Evolutionary conservation across 2,888 invertebrate genomes (phyloP), one percentile per base, ranked within the genome.

Genomic region (Exephanes ischioxanthus): DNA sequence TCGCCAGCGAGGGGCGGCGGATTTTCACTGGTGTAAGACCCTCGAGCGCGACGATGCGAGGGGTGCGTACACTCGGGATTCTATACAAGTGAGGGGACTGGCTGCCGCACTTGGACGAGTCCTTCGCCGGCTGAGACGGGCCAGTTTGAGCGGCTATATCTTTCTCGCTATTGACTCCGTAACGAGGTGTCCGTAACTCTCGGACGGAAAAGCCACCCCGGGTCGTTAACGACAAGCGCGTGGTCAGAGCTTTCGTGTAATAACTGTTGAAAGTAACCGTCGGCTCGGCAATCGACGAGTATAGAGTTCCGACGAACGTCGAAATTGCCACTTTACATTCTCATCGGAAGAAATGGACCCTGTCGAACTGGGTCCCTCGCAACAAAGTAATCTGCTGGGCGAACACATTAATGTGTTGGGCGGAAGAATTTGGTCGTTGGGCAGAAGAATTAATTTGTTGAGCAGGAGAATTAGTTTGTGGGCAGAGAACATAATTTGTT

Each of bases 181-280:
- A 80, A 80, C 71, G 71, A 66, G 71, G 63, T 73, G 53, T 67
- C 71, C 53, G 66, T 67, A 80, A 70, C 61, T 66, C 66, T 16
- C 37, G 63, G 22, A n/a, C 71, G 14, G 37, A 11, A 79, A 63
- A 77, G 9, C 82, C 41, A 61, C 45, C 22, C 30, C 41, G 19
- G 45, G 41, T 41, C 70, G 30, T 66, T 71, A 61, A 37, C 63
- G 51, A 45, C 45, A 78, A 81, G 58, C 72, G 81, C 73, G 48
- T 71, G 75, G 76, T 85, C 82, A 85, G 66, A 82, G 70, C 80
- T 82, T 51, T 61, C 77, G 68, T 75, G 73, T 53, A 55, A 67
- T 30, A 53, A 53, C 45, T 55, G 45, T 33, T 22, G 5, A 45
- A 75, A 66, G 75, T 51, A 48, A 67, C 33, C 55, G 41, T 19